A percentile compares a stretch with the other conserved stretches of the same genome.
phyloP scores from a whole-genome alignment of 2,113 vertebrate genomes.

The Hepsetus odoe region DNA sequence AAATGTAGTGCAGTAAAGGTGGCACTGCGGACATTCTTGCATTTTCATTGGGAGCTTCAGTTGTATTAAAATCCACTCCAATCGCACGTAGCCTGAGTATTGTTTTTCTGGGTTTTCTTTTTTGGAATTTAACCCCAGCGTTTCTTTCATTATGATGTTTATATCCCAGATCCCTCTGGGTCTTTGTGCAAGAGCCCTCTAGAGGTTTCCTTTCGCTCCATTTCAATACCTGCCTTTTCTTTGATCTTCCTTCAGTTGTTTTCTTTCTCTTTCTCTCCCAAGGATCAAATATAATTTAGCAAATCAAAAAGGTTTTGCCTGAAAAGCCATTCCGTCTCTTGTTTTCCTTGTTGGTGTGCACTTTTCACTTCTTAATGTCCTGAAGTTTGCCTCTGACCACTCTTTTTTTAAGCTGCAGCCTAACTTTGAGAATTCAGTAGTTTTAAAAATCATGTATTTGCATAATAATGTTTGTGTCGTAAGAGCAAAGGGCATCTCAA shows the following conservation, averaged over 20 bases:
- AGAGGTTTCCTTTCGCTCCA: neutral
- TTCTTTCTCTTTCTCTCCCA: neutral
- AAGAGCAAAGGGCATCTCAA: too few species aligned
- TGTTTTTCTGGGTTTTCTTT: neutral
- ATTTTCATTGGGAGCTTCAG: constrained; percentile 12
- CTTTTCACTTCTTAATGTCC: too few species aligned
- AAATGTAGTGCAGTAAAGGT: constrained; percentile 1
- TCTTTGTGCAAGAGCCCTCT: constrained; percentile 7
- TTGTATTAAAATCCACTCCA: neutral
- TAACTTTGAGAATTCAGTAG: too few species aligned
- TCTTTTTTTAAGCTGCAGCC: too few species aligned
- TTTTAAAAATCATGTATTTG: too few species aligned
- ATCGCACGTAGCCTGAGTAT: neutral
- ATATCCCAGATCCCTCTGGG: constrained; percentile 7
- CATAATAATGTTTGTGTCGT: too few species aligned
- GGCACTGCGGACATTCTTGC: constrained; percentile 15
- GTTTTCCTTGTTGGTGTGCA: too few species aligned
- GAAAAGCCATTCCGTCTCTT: neutral
- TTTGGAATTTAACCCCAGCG: neutral
- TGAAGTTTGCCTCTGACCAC: too few species aligned
- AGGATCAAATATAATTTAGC: constrained; percentile 1
- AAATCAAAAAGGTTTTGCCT: neutral
- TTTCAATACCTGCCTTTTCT: neutral
- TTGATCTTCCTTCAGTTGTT: constrained; percentile 16
- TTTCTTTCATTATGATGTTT: constrained; percentile 28